phyloP scores from a whole-genome alignment of 2,888 invertebrate species.

The Epsilonema sp. region DNA sequence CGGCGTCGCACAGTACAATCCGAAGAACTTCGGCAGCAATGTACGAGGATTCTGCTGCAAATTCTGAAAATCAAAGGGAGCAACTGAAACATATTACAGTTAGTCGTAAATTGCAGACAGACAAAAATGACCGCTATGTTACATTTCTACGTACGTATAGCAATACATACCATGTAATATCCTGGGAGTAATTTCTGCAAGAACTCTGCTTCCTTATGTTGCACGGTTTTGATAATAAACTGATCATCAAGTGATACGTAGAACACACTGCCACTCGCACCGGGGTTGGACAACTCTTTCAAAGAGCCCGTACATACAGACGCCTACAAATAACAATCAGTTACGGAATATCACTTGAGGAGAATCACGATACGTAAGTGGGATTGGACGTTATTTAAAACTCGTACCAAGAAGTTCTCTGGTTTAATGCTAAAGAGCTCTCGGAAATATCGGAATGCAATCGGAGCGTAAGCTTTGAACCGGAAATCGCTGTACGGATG shows the following conservation, averaged over 20 bases:
- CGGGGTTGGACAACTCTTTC: slow-evolving; percentile 87
- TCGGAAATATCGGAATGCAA: slow-evolving; percentile 96
- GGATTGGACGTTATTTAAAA: too few species aligned
- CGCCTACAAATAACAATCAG: slow-evolving; percentile 51
- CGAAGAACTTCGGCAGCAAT: slow-evolving; percentile 94
- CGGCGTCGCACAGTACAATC: slow-evolving; percentile 94
- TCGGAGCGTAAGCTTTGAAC: slow-evolving; percentile 97
- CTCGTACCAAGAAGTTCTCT: slow-evolving; percentile 93
- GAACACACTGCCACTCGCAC: slow-evolving; percentile 97
- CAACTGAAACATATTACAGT: too few species aligned
- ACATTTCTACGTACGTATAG: too few species aligned
- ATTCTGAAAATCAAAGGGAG: too few species aligned
- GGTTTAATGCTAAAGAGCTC: slow-evolving; percentile 97
- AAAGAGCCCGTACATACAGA: slow-evolving; percentile 89
- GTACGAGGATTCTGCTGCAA: slow-evolving; percentile 95
- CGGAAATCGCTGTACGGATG: slow-evolving; percentile 89
- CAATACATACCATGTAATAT: slow-evolving; percentile 57
- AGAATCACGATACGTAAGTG: too few species aligned
- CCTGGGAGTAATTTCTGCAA: slow-evolving; percentile 92
- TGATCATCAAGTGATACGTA: slow-evolving; percentile 76
- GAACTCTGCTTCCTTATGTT: slow-evolving; percentile 98
- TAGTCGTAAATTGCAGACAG: too few species aligned
- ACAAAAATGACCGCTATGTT: too few species aligned
- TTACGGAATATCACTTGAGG: too few species aligned
- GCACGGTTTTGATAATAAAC: slow-evolving; percentile 98